phyloP scores from a whole-genome alignment of 2,797 vertebrate species.

The Aplochiton taeniatus region DNA sequence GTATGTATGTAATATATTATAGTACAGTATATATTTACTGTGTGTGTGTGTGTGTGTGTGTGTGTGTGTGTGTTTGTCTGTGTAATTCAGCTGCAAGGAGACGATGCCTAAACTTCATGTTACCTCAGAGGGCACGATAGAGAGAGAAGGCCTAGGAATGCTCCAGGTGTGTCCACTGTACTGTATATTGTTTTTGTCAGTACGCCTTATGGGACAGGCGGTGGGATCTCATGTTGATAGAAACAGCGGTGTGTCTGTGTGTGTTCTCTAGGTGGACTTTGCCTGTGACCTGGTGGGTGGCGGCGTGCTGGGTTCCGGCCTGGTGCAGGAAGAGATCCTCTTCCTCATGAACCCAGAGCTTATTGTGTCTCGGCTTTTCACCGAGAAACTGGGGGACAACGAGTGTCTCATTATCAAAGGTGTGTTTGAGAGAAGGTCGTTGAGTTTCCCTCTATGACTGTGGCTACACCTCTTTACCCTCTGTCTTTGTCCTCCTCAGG shows the following conservation, averaged over 20 bases:
- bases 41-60: not conserved
- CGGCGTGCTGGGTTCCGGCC: slow-evolving; percentile 66
- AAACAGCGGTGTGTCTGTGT: not conserved
- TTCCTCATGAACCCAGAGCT: slow-evolving; percentile 76
- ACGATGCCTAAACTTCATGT: slow-evolving; percentile 56
- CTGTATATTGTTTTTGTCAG: not conserved
- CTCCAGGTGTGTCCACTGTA: slow-evolving; percentile 62
- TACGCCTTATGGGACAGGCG: not conserved
- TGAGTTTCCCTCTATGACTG: not conserved
- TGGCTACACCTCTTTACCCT: not conserved
- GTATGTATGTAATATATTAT: not conserved
- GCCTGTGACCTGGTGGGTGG: slow-evolving; percentile 66
- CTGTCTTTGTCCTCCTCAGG: slow-evolving; percentile 49
- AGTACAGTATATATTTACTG: no score
- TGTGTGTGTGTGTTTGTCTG: not conserved
- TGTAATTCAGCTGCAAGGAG: slow-evolving; percentile 36
- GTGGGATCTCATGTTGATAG: not conserved
- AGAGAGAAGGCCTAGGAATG: slow-evolving; percentile 59
- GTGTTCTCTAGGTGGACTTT: slow-evolving; percentile 70
- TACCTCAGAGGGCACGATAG: slow-evolving; percentile 57
- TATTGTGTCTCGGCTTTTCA: slow-evolving; percentile 76
- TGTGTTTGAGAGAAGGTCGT: slow-evolving; percentile 14
- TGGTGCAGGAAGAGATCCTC: slow-evolving; percentile 78
- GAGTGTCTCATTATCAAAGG: slow-evolving; percentile 74
- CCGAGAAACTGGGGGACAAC: slow-evolving; percentile 59